Evolutionary conservation across 1,140 invertebrate species (phyloP).

Genomic region (Acromyrmex echinatior): DNA sequence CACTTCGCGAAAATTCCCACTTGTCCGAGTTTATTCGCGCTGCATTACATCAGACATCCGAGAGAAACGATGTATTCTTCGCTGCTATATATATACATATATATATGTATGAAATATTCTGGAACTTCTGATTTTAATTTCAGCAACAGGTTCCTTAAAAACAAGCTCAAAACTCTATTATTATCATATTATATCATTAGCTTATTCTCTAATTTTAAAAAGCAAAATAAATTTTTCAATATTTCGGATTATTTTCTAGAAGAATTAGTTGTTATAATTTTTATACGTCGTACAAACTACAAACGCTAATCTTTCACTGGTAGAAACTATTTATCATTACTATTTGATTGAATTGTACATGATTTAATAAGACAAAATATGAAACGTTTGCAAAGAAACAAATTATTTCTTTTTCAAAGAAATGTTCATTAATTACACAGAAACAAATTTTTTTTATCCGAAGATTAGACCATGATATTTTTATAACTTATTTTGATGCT

Average conservation of each 20-base stretch:
- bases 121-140: background rate
- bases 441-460: too few relatives aligned
- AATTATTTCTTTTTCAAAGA: conserved; percentile 15
- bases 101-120: background rate
- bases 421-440: background rate
- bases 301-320: background rate
- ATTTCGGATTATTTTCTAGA: background rate
- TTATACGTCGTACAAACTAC: background rate
- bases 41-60: background rate
- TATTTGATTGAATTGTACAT: background rate
- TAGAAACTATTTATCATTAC: background rate
- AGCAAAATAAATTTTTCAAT: background rate
- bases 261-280: background rate
- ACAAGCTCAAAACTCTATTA: background rate
- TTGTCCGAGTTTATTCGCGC: conserved; percentile 9
- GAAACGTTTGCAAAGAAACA: conserved; percentile 40
- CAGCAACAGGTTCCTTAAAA: background rate
- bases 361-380: conserved; percentile 31
- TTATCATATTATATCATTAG: background rate
- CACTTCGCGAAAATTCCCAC: conserved; percentile 49
- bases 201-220: background rate
- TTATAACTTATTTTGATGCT: too few relatives aligned
- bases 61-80: conserved; percentile 20
- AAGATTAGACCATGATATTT: too few relatives aligned
- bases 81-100: background rate